Evolutionary conservation across 1,140 invertebrate genomes (phyloP).

Genomic region (Potamilus streckersoni): DNA sequence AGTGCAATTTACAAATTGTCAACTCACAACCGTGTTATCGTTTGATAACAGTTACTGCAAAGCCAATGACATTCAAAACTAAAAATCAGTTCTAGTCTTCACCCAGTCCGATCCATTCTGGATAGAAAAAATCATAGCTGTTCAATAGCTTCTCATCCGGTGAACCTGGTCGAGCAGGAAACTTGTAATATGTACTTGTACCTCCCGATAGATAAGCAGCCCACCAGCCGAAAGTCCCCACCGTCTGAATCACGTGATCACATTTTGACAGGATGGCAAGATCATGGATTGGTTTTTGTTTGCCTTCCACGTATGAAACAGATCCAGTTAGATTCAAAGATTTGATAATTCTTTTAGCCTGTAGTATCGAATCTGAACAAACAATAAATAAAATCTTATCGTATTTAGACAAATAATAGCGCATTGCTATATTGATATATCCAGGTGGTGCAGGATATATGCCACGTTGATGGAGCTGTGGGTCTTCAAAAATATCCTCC

Average conservation of each 20-base stretch:
- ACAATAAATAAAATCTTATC: slow-evolving; percentile 33
- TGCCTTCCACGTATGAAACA: slow-evolving; percentile 15
- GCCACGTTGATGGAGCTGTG: slow-evolving; percentile 4
- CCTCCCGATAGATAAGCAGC: slow-evolving; percentile 51
- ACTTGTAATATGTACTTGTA: slow-evolving; percentile 45
- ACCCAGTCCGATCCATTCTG: slow-evolving; percentile 17
- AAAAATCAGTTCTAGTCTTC: too few relatives aligned
- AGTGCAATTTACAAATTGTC: too few relatives aligned
- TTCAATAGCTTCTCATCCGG: slow-evolving; percentile 8
- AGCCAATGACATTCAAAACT: too few relatives aligned
- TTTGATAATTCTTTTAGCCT: slow-evolving; percentile 4
- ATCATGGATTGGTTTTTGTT: slow-evolving; percentile 38
- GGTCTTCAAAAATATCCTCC: slow-evolving; percentile 42
- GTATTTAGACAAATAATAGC: slow-evolving; percentile 22
- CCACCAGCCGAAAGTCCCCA: slow-evolving; percentile 61
- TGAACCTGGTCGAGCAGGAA: slow-evolving; percentile 17
- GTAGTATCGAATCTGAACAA: slow-evolving; percentile 35
- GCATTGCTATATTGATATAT: slow-evolving; percentile 36
- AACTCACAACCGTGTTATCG: too few relatives aligned
- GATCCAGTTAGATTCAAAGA: slow-evolving; percentile 9
- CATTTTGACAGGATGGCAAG: slow-evolving; percentile 43
- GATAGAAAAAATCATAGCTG: slow-evolving; percentile 22
- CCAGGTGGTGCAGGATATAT: slow-evolving; percentile 26
- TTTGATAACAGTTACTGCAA: too few relatives aligned
- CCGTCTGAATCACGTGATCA: slow-evolving; percentile 54